phyloP scores from a whole-genome alignment of 92 coral and sea anemone species.

The Hydrozoanthus gracilis region DNA sequence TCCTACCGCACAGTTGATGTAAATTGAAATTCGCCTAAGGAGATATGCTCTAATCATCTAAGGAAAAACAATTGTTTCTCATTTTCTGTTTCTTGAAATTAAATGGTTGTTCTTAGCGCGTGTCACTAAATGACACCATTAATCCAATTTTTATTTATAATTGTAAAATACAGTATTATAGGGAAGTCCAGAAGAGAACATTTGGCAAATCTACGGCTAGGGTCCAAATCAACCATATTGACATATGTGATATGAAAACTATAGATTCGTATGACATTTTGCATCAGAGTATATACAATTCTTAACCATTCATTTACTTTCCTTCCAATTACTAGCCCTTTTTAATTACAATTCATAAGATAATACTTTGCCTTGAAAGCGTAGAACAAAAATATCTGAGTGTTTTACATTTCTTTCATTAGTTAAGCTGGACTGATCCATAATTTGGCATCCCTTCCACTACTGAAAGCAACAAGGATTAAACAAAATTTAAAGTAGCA shows the following conservation, averaged over 20 bases:
- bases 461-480: neutral
- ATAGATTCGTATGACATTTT: conserved; percentile 22
- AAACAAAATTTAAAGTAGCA: neutral
- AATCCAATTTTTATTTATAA: conserved; percentile 43
- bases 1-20: conserved; percentile 81
- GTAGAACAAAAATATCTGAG: conserved; percentile 53
- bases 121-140: conserved; percentile 31
- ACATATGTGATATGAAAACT: neutral
- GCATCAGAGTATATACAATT: conserved; percentile 17
- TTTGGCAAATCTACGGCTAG: neutral
- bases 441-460: neutral
- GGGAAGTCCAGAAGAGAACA: conserved; percentile 14
- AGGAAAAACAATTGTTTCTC: conserved; percentile 72
- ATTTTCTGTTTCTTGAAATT: conserved; percentile 66
- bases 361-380: conserved; percentile 68
- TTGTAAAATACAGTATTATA: neutral
- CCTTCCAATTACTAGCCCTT: conserved; percentile 74
- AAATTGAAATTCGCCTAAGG: conserved; percentile 89
- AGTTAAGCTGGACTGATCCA: conserved; percentile 22
- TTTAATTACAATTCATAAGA: conserved; percentile 71
- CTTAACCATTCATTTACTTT: neutral
- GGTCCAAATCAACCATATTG: neutral
- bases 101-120: conserved; percentile 57
- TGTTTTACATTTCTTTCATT: conserved; percentile 65
- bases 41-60: conserved; percentile 82